phyloP scores from a whole-genome alignment of 1,140 invertebrate species.

The Heterodera carotae region DNA sequence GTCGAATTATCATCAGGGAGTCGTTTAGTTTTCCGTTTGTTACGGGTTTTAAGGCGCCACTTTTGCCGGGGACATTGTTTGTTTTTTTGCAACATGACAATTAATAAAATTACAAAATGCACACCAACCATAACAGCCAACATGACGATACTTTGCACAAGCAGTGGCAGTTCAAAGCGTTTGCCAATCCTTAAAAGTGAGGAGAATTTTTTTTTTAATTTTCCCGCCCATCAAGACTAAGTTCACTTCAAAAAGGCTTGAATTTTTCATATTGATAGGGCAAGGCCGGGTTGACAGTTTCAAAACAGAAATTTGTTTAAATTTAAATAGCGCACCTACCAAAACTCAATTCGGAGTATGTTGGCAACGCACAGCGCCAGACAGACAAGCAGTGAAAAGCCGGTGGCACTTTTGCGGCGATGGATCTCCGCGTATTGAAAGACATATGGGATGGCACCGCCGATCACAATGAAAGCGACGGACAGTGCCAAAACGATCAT shows the following conservation, averaged over 20 bases:
- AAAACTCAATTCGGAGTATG: slow-evolving; percentile 92
- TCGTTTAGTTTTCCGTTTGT: no score
- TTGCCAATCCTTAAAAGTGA: slow-evolving; percentile 87
- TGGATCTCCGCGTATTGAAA: slow-evolving; percentile 82
- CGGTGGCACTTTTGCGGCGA: slow-evolving; percentile 82
- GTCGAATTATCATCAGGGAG: no score
- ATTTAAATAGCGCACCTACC: no score
- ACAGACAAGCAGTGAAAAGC: slow-evolving; percentile 95
- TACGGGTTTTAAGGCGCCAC: no score
- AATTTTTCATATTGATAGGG: no score
- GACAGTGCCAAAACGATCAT: slow-evolving; percentile 42
- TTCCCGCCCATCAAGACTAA: no score
- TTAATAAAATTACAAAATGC: no score
- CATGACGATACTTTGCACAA: slow-evolving; percentile 96
- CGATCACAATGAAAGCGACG: slow-evolving; percentile 51
- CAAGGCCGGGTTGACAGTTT: no score
- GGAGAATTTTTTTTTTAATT: no score
- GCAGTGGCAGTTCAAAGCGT: slow-evolving; percentile 87
- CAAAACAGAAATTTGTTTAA: slow-evolving; percentile 6
- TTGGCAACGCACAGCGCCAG: slow-evolving; percentile 90
- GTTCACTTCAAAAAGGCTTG: no score
- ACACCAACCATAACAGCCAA: slow-evolving; percentile 87
- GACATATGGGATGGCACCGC: slow-evolving; percentile 63
- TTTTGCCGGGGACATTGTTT: no score
- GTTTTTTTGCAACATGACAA: no score